Percentiles rank a stretch among this genome's conserved stretches.
Conservation (phyloP, 2,888 invertebrate genomes). For the Polymixis lichenea region DNA sequence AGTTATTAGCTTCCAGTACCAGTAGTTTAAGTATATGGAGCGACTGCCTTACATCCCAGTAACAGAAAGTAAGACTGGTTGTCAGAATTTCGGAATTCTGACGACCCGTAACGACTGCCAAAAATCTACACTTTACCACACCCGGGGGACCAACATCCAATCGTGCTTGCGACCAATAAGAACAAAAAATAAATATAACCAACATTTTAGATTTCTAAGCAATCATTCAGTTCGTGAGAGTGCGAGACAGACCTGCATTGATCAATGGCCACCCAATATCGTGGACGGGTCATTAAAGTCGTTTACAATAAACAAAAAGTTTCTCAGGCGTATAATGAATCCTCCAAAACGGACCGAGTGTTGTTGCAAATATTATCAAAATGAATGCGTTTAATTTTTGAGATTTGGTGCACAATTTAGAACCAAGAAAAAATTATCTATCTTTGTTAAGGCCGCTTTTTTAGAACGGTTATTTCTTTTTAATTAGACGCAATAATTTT, state of each 20-base stretch:
- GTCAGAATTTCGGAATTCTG: too few relatives aligned
- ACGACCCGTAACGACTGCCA: too few relatives aligned
- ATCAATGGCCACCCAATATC: constrained; percentile 37
- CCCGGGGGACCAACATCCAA: not conserved
- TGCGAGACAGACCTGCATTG: constrained; percentile 19
- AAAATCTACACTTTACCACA: not conserved
- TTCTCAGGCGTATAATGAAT: constrained; percentile 39
- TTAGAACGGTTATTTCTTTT: not conserved
- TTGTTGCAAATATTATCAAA: constrained; percentile 7
- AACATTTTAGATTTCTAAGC: constrained; percentile 9
- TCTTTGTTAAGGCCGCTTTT: not conserved
- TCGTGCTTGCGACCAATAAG: not conserved
- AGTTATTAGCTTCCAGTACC: not conserved
- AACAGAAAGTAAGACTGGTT: too few relatives aligned
- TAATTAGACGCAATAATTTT: not conserved
- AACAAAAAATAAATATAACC: not conserved
- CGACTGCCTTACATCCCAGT: too few relatives aligned
- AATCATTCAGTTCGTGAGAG: not conserved
- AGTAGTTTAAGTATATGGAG: too few relatives aligned
- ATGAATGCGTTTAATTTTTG: constrained; percentile 7
- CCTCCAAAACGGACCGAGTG: constrained; percentile 9
- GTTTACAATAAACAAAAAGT: constrained; percentile 31
- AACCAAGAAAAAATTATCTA: not conserved
- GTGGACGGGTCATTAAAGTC: constrained; percentile 20
- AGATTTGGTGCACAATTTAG: not conserved